Conservation (phyloP, 2,113 vertebrate genomes). For the Psittacula cyanocephala region DNA sequence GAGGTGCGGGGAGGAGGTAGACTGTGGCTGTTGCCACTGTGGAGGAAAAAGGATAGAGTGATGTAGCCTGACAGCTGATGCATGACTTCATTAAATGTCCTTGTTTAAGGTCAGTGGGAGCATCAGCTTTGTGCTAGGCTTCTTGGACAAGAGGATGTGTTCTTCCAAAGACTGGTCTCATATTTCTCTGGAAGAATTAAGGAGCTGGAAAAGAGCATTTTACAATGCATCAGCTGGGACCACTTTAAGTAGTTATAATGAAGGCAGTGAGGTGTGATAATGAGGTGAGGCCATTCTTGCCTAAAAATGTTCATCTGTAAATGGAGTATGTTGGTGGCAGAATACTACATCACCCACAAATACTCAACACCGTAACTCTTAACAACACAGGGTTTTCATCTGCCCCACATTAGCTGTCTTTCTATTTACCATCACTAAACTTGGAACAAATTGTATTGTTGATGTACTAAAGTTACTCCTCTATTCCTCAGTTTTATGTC, state of each 20-base stretch:
- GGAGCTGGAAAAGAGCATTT: background rate
- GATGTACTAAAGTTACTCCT: background rate
- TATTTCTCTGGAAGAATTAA: background rate
- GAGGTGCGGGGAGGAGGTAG: background rate
- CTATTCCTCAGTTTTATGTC: background rate
- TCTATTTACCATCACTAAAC: background rate
- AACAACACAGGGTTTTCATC: background rate
- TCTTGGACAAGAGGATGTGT: background rate
- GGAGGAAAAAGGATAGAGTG: background rate
- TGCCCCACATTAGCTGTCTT: fast-evolving
- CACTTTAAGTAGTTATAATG: background rate
- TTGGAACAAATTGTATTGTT: background rate
- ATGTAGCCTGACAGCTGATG: background rate
- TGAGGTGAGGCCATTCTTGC: background rate
- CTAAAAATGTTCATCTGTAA: background rate
- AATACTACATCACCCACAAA: too few relatives aligned
- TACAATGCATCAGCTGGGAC: background rate
- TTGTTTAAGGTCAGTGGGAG: background rate
- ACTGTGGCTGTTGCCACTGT: background rate
- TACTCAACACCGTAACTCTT: background rate
- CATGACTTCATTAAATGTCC: background rate
- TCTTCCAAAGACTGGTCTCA: background rate
- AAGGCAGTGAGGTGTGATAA: background rate
- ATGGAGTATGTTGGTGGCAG: background rate
- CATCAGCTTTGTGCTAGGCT: background rate